Base-by-base conservation (phyloP, 2,797 vertebrate genomes). In the Adrianichthys oophorus region DNA sequence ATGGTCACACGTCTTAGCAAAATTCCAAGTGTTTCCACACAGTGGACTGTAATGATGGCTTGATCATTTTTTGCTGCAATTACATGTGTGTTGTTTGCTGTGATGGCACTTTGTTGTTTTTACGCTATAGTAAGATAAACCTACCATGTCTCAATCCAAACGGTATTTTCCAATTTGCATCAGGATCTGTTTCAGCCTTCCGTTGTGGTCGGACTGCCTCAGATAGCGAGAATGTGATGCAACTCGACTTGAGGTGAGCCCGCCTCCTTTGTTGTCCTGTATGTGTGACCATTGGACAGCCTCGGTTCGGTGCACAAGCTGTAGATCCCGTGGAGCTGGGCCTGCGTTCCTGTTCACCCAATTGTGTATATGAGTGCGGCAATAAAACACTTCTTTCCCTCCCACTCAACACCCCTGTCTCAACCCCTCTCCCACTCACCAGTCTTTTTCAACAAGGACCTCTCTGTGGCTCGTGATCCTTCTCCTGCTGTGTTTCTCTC, bases 401-500 rank as follows among this genome's bases (percentile, higher is more conserved):
- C 84, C 85, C 75, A 85, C 85, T 67, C 84, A 68, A 69, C 81
- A 60, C 79, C 84, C 66, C 76, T 76, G 75, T 68, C 68, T 84
- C 78, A 78, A 76, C 82, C 82, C 70, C 46, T 76, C 78, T 80
- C 85, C 80, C 82, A 80, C 86, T 74, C 79, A 49, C 21, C 32
- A 19, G 69, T 67, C 56, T 60, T 76, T 60, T 60, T 72, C 64
- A 68, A 57, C 74, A 57, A 73, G 80, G 75, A 63, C 68, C 79
- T 74, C 77, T 77, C 65, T 69, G 56, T 6, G 41, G 65, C 47
- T 56, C 15, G 54, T 70, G 58, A 62, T 43, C 47, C 41, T 52
- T 46, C 48, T 62, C 68, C 50, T 41, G 54, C 70, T 80, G 74
- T 65, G 64, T 74, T 65, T 71, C 68, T 65, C 70, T 68, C 60